phyloP scores from a whole-genome alignment of 2,888 invertebrate genomes.

The Anorthoa munda region DNA sequence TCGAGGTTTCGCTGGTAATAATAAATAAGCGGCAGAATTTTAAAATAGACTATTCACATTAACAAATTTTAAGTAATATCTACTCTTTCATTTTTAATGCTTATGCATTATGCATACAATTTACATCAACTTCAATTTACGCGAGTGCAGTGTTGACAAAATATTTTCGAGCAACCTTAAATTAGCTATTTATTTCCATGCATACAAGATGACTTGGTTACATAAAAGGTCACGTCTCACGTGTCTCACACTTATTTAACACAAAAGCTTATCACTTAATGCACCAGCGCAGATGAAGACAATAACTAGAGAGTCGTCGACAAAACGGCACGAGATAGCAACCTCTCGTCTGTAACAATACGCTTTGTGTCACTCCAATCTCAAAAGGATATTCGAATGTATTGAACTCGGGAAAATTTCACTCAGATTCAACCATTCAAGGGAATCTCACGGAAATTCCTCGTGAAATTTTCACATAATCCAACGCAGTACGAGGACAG shows the following conservation, averaged over 20 bases:
- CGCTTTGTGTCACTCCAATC: constrained; percentile 87
- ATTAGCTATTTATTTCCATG: constrained; percentile 44
- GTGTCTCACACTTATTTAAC: constrained; percentile 53
- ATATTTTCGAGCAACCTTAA: constrained; percentile 28
- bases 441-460: constrained; percentile 77
- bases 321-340: constrained; percentile 82
- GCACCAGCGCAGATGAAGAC: constrained; percentile 72
- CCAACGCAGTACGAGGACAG: constrained; percentile 69
- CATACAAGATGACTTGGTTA: constrained; percentile 39
- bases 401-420: constrained; percentile 86
- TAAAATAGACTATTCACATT: neutral
- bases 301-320: constrained; percentile 79
- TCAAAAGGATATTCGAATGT: constrained; percentile 88
- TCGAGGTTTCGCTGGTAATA: neutral
- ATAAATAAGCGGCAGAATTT: constrained; percentile 11
- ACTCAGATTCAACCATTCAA: constrained; percentile 79
- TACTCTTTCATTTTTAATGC: constrained; percentile 1
- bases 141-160: constrained; percentile 19
- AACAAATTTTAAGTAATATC: neutral
- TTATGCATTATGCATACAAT: constrained; percentile 24
- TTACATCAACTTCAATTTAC: constrained; percentile 40
- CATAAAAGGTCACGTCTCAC: constrained; percentile 44
- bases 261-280: constrained; percentile 64
- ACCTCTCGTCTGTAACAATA: constrained; percentile 85
- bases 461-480: constrained; percentile 81